Evolutionary conservation across 2,888 invertebrate genomes (phyloP).

Genomic region (Plagodis pulveraria): DNA sequence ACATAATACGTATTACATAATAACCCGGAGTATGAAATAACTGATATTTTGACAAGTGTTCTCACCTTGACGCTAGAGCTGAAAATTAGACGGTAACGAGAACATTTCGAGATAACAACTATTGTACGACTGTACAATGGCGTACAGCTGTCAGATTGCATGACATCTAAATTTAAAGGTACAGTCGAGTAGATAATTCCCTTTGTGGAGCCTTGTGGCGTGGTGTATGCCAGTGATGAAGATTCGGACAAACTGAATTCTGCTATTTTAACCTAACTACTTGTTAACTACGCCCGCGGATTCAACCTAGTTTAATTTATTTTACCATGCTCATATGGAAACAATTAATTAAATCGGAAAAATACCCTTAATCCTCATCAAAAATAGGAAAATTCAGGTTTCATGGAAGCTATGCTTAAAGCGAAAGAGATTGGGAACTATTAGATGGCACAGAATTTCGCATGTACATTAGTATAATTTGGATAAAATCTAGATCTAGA

Average conservation of each 20-base stretch:
- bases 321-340: too few relatives aligned
- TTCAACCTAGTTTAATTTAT: too few relatives aligned
- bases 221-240: slow-evolving; percentile 7
- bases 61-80: slow-evolving; percentile 15
- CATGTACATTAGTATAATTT: too few relatives aligned
- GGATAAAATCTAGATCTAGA: too few relatives aligned
- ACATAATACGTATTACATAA: neutral
- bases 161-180: slow-evolving; percentile 45
- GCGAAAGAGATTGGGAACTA: too few relatives aligned
- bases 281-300: too few relatives aligned
- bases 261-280: too few relatives aligned
- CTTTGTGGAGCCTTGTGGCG: slow-evolving; percentile 45
- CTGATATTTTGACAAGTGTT: slow-evolving; percentile 15
- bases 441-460: too few relatives aligned
- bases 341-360: too few relatives aligned
- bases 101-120: slow-evolving; percentile 45
- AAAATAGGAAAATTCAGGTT: too few relatives aligned
- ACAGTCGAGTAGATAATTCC: slow-evolving; percentile 50
- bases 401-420: too few relatives aligned
- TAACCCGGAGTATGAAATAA: slow-evolving; percentile 1
- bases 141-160: slow-evolving; percentile 46
- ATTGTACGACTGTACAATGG: slow-evolving; percentile 48
- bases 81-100: slow-evolving; percentile 24
- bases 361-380: too few relatives aligned
- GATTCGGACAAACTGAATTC: neutral